These are phyloP conservation scores for Diaprepes abbreviatus DNA, from an alignment of 2,888 invertebrate genomes.

Conservation along the genomic window DNA sequence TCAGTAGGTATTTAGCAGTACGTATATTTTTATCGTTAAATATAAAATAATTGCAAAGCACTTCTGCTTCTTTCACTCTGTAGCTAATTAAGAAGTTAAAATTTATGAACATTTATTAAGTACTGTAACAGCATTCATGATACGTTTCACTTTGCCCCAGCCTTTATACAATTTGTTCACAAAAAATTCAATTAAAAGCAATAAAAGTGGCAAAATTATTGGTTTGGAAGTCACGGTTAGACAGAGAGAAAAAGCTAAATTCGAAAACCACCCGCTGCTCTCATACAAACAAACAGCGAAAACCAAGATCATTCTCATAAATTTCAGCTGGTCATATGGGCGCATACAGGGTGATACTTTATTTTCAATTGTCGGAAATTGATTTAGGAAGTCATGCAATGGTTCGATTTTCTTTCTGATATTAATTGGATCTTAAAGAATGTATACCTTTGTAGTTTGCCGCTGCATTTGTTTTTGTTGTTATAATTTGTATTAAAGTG, in stretches of 20 bases:
- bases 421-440: slow-evolving; percentile 44
- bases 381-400: slow-evolving; percentile 46
- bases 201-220: slow-evolving; percentile 49
- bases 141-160: slow-evolving; percentile 22
- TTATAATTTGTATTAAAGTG: neutral
- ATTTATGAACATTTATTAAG: slow-evolving; percentile 26
- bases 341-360: slow-evolving; percentile 47
- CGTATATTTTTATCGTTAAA: too few species aligned
- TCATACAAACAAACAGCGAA: slow-evolving; percentile 54
- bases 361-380: slow-evolving; percentile 46
- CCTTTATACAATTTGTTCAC: slow-evolving; percentile 16
- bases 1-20: too few species aligned
- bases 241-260: slow-evolving; percentile 41
- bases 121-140: slow-evolving; percentile 20
- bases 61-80: neutral
- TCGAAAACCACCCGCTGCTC: slow-evolving; percentile 53
- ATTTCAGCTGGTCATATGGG: slow-evolving; percentile 43
- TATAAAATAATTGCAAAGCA: neutral
- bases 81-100: slow-evolving; percentile 19
- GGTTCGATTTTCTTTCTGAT: slow-evolving; percentile 32
- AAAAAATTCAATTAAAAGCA: slow-evolving; percentile 48
- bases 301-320: slow-evolving; percentile 51
- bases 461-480: slow-evolving; percentile 31
- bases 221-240: slow-evolving; percentile 44
- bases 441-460: slow-evolving; percentile 27